phyloP scores from a whole-genome alignment of 2,888 invertebrate species.

The Papilio protenor region DNA sequence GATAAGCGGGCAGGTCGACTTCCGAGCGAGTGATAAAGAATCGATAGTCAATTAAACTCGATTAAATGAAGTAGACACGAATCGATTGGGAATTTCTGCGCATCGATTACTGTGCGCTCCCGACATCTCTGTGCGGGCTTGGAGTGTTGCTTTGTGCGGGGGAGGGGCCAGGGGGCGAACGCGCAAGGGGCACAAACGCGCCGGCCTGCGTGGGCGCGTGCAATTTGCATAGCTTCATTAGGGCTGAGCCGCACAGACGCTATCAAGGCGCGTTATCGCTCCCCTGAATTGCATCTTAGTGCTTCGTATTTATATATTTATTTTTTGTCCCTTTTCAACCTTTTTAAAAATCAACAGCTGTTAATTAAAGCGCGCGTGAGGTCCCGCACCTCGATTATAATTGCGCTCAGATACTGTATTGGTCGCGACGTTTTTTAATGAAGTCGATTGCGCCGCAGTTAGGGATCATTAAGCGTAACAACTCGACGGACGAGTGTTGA shows the following conservation, averaged over 20 bases:
- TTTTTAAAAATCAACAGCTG: slow-evolving; percentile 54
- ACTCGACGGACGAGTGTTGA: not conserved
- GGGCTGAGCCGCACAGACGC: slow-evolving; percentile 33
- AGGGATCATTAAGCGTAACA: slow-evolving; percentile 12
- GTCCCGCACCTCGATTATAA: slow-evolving; percentile 59
- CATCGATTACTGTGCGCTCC: slow-evolving; percentile 35
- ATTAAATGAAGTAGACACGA: slow-evolving; percentile 40
- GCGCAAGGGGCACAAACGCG: slow-evolving; percentile 47
- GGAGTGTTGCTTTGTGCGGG: not conserved
- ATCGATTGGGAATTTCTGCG: slow-evolving; percentile 39
- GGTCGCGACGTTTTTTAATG: slow-evolving; percentile 48
- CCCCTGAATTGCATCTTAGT: slow-evolving; percentile 45
- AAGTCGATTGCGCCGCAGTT: slow-evolving; percentile 18
- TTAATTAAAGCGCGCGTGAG: slow-evolving; percentile 61
- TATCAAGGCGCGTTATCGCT: slow-evolving; percentile 48
- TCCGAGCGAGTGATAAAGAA: slow-evolving; percentile 24
- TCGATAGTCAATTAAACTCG: slow-evolving; percentile 37
- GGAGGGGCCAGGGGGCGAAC: slow-evolving; percentile 13
- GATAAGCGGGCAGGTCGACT: slow-evolving; percentile 15
- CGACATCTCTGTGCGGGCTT: slow-evolving; percentile 34
- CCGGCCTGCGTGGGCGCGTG: slow-evolving; percentile 54
- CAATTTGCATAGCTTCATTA: slow-evolving; percentile 61
- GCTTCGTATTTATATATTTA: not conserved
- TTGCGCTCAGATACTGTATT: slow-evolving; percentile 52
- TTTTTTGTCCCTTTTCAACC: slow-evolving; percentile 44